Evolutionary conservation across 2,113 vertebrate species (phyloP).

Genomic region (Carassius auratus): DNA sequence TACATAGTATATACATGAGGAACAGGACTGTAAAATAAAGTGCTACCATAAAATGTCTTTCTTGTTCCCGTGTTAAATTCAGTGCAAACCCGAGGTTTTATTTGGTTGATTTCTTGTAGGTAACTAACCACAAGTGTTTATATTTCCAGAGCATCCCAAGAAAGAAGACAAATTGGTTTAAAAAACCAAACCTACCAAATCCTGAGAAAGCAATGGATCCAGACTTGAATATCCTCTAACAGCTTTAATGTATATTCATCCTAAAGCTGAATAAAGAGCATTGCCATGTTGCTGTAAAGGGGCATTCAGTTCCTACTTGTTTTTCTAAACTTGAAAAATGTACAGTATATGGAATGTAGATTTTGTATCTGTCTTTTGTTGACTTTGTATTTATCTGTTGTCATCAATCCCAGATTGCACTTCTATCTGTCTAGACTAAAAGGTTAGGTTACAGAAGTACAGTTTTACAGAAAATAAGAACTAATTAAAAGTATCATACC

Average conservation of each 20-base stretch:
- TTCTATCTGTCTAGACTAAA: not conserved
- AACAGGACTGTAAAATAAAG: no score
- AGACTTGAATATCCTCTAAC: not conserved
- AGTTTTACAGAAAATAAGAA: constrained; percentile 12
- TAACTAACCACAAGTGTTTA: constrained; percentile 22
- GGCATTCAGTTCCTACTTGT: not conserved
- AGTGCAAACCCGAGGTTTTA: not conserved
- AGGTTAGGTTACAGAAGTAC: not conserved
- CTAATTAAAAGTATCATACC: not conserved
- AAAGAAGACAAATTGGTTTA: constrained; percentile 59
- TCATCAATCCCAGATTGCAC: constrained; percentile 19
- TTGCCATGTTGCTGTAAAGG: not conserved
- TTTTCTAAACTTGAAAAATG: constrained; percentile 5
- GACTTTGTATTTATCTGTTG: constrained; percentile 1
- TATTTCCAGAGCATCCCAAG: constrained; percentile 61
- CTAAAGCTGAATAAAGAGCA: no score
- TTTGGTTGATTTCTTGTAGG: not conserved
- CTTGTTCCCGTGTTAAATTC: not conserved
- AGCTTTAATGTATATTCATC: not conserved
- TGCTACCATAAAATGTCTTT: no score
- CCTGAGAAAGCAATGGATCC: not conserved
- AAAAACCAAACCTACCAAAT: constrained; percentile 2
- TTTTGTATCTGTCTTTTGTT: not conserved
- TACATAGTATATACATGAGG: no score
- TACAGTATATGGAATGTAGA: not conserved